Base-by-base conservation (phyloP, 2,113 vertebrate species). In the Petrocephalus microphthalmus region DNA sequence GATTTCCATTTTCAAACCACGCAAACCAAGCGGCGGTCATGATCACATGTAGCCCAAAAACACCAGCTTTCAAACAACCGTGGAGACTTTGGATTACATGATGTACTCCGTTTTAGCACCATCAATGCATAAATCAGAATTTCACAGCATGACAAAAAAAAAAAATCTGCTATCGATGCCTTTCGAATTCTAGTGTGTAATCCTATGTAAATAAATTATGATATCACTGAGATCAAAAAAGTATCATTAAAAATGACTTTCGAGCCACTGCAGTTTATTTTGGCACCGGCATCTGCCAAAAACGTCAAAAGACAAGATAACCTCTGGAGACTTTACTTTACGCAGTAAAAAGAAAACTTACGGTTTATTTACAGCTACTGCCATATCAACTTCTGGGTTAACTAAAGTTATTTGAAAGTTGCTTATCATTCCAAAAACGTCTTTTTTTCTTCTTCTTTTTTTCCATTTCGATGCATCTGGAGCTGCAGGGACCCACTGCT, bases 371-470 rank as follows among this genome's bases (percentile, higher is more conserved):
- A 29, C 82, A 10, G 45, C 49, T 51, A 52, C 82, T 51, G 82
- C 22, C 45, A 49, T 47, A 84, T 51, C 45, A 84, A 78, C 71
- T 42, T 78, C 37, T 78, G 15, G 71, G 71, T 78, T 78, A 78
- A 67, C 25, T 29, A 67, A 67, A 78, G 71, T 78, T 33, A 78
- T 78, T 78, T 78, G 71, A 78, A 78, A 78, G 71, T 51, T 84
- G 82, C 22, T 84, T 84, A 25, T 51, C 10, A 49, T 51, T 84
- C 82, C 25, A 51, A 49, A 49, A 52, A 19, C 13, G 71, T n/a
- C 7, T 33, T 33, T 74, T 37, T 42, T 37, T 37, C 3, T 67
- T 29, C 29, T 74, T 29, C n/a, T 19, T 33, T 74, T 74, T 42
- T 42, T 0, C 71, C 13, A 29, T 78, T 78, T 42, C 33, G 71